Evolutionary conservation across 2,113 vertebrate genomes (phyloP).

Genomic region (Odobenus rosmarus): DNA sequence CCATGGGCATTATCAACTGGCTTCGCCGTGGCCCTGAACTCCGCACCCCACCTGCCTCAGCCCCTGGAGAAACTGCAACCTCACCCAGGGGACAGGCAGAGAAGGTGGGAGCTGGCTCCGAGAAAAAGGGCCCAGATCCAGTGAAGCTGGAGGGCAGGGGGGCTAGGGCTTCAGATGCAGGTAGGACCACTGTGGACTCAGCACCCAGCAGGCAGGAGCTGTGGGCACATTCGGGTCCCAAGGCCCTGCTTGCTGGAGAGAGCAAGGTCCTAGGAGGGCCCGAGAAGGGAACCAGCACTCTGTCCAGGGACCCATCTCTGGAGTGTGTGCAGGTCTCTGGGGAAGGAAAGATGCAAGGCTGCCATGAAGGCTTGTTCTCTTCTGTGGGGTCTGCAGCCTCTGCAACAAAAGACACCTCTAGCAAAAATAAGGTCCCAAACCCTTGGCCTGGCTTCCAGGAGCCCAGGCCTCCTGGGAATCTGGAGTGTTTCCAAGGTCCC

Average conservation of each 20-base stretch:
- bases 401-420: background rate
- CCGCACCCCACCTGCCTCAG: slow-evolving; percentile 55
- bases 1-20: slow-evolving; percentile 93
- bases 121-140: background rate
- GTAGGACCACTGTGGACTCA: background rate
- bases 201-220: background rate
- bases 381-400: background rate
- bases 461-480: slow-evolving; percentile 43
- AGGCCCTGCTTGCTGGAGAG: slow-evolving; percentile 36
- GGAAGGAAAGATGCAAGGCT: background rate
- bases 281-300: background rate
- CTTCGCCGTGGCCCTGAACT: slow-evolving; percentile 83
- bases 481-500: slow-evolving; percentile 69
- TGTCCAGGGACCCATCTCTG: slow-evolving; percentile 13
- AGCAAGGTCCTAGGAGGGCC: background rate
- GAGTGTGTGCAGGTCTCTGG: background rate
- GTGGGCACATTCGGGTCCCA: background rate
- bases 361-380: background rate
- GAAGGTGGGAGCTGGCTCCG: background rate
- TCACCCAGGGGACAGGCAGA: background rate
- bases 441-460: slow-evolving; percentile 61
- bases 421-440: background rate
- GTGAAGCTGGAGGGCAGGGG: background rate
- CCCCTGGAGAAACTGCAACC: background rate
- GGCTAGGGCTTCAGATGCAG: background rate